These are phyloP conservation scores for Tetragonula carbonaria DNA, from an alignment of 2,888 invertebrate species.

Conservation along the genomic window DNA sequence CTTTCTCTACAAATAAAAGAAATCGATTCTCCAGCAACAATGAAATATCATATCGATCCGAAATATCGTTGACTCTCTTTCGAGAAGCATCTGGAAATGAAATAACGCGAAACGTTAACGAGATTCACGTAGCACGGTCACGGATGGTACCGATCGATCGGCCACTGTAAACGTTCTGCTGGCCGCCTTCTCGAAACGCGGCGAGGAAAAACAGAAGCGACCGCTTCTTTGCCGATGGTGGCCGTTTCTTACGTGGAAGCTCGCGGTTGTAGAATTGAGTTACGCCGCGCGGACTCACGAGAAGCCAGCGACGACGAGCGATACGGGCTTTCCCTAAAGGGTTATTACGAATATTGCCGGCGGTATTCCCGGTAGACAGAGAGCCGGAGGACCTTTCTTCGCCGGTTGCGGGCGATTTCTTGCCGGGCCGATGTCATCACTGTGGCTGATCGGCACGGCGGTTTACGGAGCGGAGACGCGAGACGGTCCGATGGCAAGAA, in stretches of 20 bases:
- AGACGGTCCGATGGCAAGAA: conserved; percentile 51
- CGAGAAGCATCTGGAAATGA: conserved; percentile 18
- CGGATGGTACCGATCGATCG: conserved; percentile 43
- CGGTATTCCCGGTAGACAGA: conserved; percentile 54
- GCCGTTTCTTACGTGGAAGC: conserved; percentile 35
- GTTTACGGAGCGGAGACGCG: conserved; percentile 43
- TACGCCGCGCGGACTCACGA: conserved; percentile 50
- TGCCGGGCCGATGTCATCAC: conserved; percentile 44
- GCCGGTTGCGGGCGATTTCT: conserved; percentile 27
- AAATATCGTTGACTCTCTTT: too few species aligned
- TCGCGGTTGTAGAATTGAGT: conserved; percentile 41
- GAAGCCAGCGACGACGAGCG: not conserved
- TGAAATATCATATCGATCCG: too few species aligned
- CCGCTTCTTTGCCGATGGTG: conserved; percentile 43
- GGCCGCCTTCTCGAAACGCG: conserved; percentile 46
- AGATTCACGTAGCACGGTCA: conserved; percentile 50
- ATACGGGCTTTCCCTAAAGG: conserved; percentile 57
- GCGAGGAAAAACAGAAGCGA: conserved; percentile 33
- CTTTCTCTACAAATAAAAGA: too few species aligned
- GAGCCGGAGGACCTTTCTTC: conserved; percentile 29
- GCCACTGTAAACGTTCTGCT: conserved; percentile 45
- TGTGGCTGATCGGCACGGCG: conserved; percentile 41
- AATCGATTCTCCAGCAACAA: too few species aligned
- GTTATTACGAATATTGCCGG: conserved; percentile 59
- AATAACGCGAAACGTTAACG: conserved; percentile 37